These are phyloP conservation scores for Odontesthes bonariensis DNA, from an alignment of 2,113 vertebrate genomes.

Conservation along the genomic window DNA sequence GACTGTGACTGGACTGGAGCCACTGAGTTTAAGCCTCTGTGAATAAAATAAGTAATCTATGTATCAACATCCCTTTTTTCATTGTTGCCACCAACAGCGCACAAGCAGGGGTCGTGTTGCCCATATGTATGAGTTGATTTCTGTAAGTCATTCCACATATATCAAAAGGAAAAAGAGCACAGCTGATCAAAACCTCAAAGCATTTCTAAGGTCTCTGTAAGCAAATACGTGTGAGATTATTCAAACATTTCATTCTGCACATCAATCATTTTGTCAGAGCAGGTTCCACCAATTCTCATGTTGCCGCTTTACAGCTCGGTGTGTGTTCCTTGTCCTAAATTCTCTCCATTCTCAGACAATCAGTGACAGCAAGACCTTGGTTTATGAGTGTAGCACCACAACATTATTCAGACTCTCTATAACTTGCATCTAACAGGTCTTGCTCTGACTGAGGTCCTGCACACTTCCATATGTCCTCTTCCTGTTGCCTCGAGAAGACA, in stretches of 20 bases:
- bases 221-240: background rate
- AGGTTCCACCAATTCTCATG: conserved; percentile 13
- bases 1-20: background rate
- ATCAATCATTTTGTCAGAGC: conserved; percentile 2
- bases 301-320: conserved; percentile 23
- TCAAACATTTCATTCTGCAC: background rate
- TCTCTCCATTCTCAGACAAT: conserved; percentile 26
- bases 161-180: background rate
- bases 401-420: conserved; percentile 35
- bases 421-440: conserved; percentile 49
- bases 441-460: conserved; percentile 54
- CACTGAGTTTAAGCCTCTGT: background rate
- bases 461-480: conserved; percentile 11
- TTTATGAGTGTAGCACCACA: conserved; percentile 25
- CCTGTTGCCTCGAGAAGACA: conserved; percentile 4
- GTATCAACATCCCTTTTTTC: background rate
- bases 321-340: conserved; percentile 22
- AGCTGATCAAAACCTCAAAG: background rate
- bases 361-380: conserved; percentile 31
- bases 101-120: background rate
- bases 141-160: background rate
- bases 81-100: background rate
- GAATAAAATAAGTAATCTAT: background rate
- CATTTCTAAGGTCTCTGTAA: background rate
- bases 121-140: background rate